Percentiles rank a stretch among this genome's conserved stretches.
These are phyloP conservation scores for Nyctibius grandis DNA, from an alignment of 2,797 vertebrate genomes.

Conservation along the genomic window DNA sequence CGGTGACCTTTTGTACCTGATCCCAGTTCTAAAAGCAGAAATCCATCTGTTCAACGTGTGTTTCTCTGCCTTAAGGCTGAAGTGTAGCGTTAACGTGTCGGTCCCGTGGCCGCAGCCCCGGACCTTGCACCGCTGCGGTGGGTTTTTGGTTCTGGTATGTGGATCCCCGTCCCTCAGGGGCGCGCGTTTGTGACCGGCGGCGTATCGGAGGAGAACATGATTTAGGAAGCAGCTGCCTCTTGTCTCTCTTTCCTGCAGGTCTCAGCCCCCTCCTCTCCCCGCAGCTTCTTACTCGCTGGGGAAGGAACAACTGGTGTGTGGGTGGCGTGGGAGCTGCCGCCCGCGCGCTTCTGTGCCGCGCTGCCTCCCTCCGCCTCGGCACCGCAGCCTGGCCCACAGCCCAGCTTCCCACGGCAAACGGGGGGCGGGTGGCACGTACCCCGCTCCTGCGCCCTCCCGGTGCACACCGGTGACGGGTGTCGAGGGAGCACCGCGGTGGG, in stretches of 20 bases:
- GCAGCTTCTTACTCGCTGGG: not conserved
- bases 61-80: conserved; percentile 74
- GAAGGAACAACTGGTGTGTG: not conserved
- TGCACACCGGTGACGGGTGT: accelerated
- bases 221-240: conserved; percentile 23
- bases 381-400: not conserved
- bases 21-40: conserved; percentile 6
- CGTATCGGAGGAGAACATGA: conserved; percentile 18
- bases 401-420: accelerated
- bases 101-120: conserved; percentile 53
- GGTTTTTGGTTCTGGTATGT: conserved; percentile 56
- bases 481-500: accelerated
- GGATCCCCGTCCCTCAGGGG: conserved; percentile 32
- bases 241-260: too few relatives aligned
- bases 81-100: conserved; percentile 27
- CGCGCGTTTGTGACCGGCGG: conserved; percentile 37
- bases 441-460: accelerated
- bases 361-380: not conserved
- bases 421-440: accelerated
- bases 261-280: not conserved
- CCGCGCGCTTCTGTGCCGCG: accelerated
- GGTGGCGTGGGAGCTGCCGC: not conserved
- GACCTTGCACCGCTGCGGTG: conserved; percentile 76
- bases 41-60: too few relatives aligned
- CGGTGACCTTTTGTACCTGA: not conserved